Evolutionary conservation across 2,888 invertebrate species (phyloP).

Genomic region (Phorcus lineatus): DNA sequence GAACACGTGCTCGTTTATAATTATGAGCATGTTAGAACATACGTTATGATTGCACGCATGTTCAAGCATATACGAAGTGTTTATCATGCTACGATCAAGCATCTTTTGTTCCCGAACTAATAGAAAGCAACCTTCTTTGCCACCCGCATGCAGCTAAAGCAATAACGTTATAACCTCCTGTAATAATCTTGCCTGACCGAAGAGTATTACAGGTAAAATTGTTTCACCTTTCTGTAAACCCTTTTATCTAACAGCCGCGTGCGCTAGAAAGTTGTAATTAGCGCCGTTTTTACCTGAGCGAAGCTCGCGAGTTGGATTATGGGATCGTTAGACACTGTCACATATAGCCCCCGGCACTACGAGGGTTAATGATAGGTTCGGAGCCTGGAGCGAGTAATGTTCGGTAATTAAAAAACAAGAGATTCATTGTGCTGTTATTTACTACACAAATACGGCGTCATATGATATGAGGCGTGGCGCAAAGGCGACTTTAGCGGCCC

Average conservation of each 20-base stretch:
- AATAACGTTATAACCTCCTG: no score
- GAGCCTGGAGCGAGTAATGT: neutral
- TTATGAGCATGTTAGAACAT: no score
- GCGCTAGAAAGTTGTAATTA: neutral
- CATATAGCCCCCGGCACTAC: neutral
- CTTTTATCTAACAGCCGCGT: constrained; percentile 2
- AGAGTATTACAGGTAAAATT: neutral
- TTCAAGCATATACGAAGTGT: no score
- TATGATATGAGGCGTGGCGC: neutral
- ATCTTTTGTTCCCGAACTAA: no score
- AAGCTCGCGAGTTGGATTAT: neutral
- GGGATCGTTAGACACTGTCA: neutral
- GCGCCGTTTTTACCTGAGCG: neutral
- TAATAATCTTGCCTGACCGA: no score
- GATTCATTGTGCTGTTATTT: neutral
- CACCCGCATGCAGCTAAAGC: no score
- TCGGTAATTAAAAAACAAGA: constrained; percentile 17
- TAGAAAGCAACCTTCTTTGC: no score
- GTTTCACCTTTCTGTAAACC: neutral
- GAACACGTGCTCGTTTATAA: no score
- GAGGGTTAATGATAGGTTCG: neutral
- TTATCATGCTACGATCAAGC: no score
- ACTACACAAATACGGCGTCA: neutral
- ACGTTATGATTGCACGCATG: no score
- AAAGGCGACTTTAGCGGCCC: neutral